Base-by-base conservation (phyloP, 2,888 invertebrate genomes). In the Allacma fusca region DNA sequence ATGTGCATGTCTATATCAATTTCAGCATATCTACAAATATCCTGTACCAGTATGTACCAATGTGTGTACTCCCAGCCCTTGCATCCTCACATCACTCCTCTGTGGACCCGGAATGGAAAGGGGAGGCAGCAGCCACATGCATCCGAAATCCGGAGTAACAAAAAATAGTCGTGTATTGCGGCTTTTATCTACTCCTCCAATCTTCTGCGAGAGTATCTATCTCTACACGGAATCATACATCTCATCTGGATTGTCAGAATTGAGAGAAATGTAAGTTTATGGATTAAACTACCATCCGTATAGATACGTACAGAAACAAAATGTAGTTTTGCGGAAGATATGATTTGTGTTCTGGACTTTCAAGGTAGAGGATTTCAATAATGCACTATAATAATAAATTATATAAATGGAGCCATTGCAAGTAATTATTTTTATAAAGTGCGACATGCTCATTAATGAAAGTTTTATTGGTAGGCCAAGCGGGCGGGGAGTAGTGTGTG, bases 381-480 rank as follows among this genome's bases (percentile, higher is more conserved):
- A 50, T 50, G 50, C 2, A 16, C 9, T 50, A 50, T 50, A 5
- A 19, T n/a, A 19, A 50, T 50, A 50, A n/a, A 2, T 50, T 9
- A 2, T 12, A 9, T 13, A 50, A 50, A 50, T 50, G 50, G n/a
- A 13, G 50, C 2, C 50, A 50, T 50, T 13, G 4, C 50, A 2
- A 50, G n/a, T 50, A 50, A 50, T 50, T 50, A 50, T 50, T 50
- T 50, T 50, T 50, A 50, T 50, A 50, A 50, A 50, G 50, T 50
- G 50, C 50, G 50, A 50, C 50, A 50, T 50, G 50, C 16, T 50
- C 50, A 50, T 50, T 50, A 50, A 50, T 50, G 50, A 50, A 50
- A 50, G 50, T 50, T 50, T 50, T 50, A 50, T 50, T 50, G 50
- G 19, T 50, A 50, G 19, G 1, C 9, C 9, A 50, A 50, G 16